phyloP scores from a whole-genome alignment of 2,113 vertebrate genomes.

The Cyprinodon variegatus region DNA sequence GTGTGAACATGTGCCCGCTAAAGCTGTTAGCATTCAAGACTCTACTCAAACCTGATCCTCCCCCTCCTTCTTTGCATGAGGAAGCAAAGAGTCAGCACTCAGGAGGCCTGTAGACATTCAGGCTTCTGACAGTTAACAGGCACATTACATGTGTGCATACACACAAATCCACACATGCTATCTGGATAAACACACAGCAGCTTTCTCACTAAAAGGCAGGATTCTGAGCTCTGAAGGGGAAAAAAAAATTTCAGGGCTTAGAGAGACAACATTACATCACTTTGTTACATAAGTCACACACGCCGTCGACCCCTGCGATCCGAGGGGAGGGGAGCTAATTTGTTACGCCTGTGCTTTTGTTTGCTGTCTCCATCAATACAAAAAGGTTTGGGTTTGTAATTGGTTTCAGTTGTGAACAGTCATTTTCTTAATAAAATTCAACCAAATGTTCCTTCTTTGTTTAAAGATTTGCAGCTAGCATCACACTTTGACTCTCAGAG shows the following conservation, averaged over 20 bases:
- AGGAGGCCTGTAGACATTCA: constrained; percentile 40
- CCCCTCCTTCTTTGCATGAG: constrained; percentile 46
- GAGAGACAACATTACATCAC: constrained; percentile 66
- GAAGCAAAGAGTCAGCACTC: constrained; percentile 67
- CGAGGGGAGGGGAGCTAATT: constrained; percentile 29
- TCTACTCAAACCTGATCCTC: constrained; percentile 47
- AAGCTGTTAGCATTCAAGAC: constrained; percentile 64
- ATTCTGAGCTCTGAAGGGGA: constrained; percentile 35
- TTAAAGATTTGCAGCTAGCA: constrained; percentile 9
- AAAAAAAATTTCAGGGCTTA: constrained; percentile 39
- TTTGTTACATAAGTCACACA: constrained; percentile 64
- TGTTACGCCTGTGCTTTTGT: constrained; percentile 21
- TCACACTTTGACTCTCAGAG: constrained; percentile 8
- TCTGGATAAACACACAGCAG: constrained; percentile 38
- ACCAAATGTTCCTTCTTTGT: background rate
- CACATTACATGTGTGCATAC: constrained; percentile 5
- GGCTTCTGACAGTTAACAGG: constrained; percentile 40
- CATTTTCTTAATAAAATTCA: constrained; percentile 1
- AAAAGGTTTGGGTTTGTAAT: constrained; percentile 14
- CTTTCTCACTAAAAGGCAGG: background rate
- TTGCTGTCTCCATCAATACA: constrained; percentile 9
- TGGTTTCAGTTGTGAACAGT: constrained; percentile 49
- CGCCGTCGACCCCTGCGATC: constrained; percentile 42
- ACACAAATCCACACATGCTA: constrained; percentile 13
- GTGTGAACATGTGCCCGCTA: constrained; percentile 21